These are phyloP conservation scores for Micromussa lordhowensis DNA, from an alignment of 92 coral and sea anemone genomes.

Conservation along the genomic window DNA sequence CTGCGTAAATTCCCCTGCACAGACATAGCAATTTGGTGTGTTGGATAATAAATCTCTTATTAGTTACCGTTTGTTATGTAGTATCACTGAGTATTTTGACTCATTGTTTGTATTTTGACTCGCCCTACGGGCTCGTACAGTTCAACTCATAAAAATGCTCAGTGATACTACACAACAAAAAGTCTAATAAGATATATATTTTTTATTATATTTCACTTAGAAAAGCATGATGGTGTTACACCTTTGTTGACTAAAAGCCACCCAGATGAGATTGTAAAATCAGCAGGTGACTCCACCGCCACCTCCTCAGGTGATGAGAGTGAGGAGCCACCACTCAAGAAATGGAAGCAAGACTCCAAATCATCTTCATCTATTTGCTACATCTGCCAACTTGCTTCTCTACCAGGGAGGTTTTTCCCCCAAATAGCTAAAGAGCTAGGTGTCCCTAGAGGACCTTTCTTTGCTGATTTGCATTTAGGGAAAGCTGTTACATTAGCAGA, in stretches of 20 bases:
- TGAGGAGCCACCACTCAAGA: conserved; percentile 26
- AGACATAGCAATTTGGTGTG: no score
- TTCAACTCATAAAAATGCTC: no score
- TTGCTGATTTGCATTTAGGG: conserved; percentile 81
- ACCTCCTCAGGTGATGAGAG: not conserved
- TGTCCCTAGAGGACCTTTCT: conserved; percentile 91
- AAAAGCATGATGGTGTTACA: not conserved
- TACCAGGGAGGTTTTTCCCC: conserved; percentile 89
- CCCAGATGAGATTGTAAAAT: not conserved
- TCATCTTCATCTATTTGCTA: conserved; percentile 65
- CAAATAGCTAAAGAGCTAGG: conserved; percentile 88
- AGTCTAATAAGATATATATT: no score
- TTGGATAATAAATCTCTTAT: no score
- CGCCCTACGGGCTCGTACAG: no score
- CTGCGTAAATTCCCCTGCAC: no score
- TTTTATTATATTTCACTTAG: not conserved
- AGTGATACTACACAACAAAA: no score
- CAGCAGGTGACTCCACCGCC: not conserved
- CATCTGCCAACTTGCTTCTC: conserved; percentile 76
- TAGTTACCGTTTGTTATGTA: no score
- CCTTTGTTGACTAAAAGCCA: not conserved
- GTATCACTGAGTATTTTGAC: no score
- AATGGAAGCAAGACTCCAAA: not conserved
- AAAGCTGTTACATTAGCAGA: conserved; percentile 66
- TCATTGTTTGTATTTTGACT: no score